Conservation (phyloP, 2,888 invertebrate species). For the Anthrax anthrax region DNA sequence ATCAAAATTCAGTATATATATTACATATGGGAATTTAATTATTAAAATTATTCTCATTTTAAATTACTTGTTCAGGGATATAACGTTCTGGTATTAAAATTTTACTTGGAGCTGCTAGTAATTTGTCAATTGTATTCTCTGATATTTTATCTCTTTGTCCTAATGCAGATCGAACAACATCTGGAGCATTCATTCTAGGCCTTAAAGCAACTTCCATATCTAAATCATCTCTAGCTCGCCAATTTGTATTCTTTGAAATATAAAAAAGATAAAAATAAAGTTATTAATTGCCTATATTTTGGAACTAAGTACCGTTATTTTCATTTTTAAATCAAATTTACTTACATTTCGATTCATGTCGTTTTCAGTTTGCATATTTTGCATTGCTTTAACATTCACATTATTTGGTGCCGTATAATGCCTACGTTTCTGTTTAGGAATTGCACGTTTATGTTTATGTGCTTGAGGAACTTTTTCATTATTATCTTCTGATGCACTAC, state of each 20-base stretch:
- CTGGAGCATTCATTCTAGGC: slow-evolving; percentile 62
- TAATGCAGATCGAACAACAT: slow-evolving; percentile 73
- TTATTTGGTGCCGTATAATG: slow-evolving; percentile 80
- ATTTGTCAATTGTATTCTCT: slow-evolving; percentile 69
- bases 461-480: slow-evolving; percentile 38
- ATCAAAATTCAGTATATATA: too few species aligned
- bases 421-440: slow-evolving; percentile 69
- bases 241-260: slow-evolving; percentile 32
- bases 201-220: slow-evolving; percentile 76
- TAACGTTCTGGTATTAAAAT: slow-evolving; percentile 85
- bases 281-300: too few species aligned
- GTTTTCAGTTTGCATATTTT: slow-evolving; percentile 39
- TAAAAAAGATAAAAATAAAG: too few species aligned
- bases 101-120: slow-evolving; percentile 77
- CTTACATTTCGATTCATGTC: slow-evolving; percentile 35
- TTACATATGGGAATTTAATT: too few species aligned
- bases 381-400: slow-evolving; percentile 46
- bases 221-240: slow-evolving; percentile 65
- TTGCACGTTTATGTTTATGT: slow-evolving; percentile 47
- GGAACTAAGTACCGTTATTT: too few species aligned
- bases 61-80: slow-evolving; percentile 66
- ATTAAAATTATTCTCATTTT: neutral
- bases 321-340: slow-evolving; percentile 2
- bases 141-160: slow-evolving; percentile 37
- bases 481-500: slow-evolving; percentile 35